Percentiles rank a stretch among this genome's conserved stretches.
phyloP scores from a whole-genome alignment of 1,140 invertebrate species.

The Apis dorsata region DNA sequence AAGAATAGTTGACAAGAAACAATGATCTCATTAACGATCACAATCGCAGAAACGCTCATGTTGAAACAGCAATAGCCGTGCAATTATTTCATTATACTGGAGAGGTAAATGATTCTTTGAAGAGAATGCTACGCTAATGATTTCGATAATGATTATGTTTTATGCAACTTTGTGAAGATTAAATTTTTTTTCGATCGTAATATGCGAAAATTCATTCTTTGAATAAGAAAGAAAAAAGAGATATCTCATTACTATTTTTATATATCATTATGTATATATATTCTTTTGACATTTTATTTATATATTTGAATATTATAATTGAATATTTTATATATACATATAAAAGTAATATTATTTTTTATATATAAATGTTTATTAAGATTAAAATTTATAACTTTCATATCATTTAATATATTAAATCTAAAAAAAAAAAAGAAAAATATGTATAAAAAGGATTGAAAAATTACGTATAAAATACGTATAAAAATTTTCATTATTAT shows the following conservation, averaged over 20 bases:
- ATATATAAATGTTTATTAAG: too few relatives aligned
- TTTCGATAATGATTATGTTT: background rate
- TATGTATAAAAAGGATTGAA: background rate
- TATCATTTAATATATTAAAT: background rate
- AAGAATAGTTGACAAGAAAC: background rate
- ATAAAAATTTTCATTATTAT: too few relatives aligned
- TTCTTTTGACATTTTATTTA: too few relatives aligned
- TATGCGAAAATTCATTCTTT: background rate
- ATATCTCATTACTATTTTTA: background rate
- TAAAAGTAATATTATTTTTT: background rate
- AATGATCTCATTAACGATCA: background rate
- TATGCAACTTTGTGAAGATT: background rate
- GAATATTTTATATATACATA: too few relatives aligned
- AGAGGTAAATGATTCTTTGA: background rate
- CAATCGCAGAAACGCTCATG: background rate
- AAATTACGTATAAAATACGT: background rate
- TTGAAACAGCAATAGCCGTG: background rate
- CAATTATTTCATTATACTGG: background rate
- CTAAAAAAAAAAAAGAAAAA: background rate
- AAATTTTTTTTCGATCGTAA: background rate
- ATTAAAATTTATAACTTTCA: too few relatives aligned
- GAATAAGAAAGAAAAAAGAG: background rate
- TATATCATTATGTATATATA: too few relatives aligned
- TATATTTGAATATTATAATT: too few relatives aligned
- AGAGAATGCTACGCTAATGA: too few relatives aligned